Base-by-base conservation (phyloP, 2,888 invertebrate species). In the Ecdyonurus torrentis region DNA sequence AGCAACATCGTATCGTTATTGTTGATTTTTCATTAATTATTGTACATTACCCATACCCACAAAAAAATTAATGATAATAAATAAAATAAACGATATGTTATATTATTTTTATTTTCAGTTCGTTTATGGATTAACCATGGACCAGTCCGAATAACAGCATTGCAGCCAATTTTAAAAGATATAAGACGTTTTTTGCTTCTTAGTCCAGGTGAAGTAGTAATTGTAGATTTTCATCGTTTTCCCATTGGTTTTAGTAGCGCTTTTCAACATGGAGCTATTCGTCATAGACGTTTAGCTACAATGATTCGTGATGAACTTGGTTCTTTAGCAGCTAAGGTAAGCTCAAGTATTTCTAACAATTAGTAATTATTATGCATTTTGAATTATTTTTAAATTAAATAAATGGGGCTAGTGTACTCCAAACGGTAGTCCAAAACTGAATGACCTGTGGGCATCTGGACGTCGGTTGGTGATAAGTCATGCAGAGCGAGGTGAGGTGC, bases 141-240 rank as follows among this genome's bases (percentile, higher is more conserved):
- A 71, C 76, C 86, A 70, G 81, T 86, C 64, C 78, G 83, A 70
- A 80, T 90, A 64, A 81, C 83, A 69, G 86, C 85, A 61, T 74
- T 91, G 60, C 72, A 79, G 5, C 82, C 81, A 0, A 75, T 88
- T 25, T 74, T 89, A n/a, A 79, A 77, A 67, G 84, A 89, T 73
- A 81, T 91, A 18, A 80, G 80, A 68, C 78, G 78, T 58, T 91
- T 90, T 73, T 74, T 87, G 58, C 79, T 83, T 68, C 74, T 77
- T 52, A 84, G 89, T 0, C 83, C 77, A 15, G 77, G 81, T 65
- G 90, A 90, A 77, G 76, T 90, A 37, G 78, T 91, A 10, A 82
- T 92, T 65, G 74, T 92, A 60, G 91, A 92, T 70, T 87, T 92
- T 59, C 90, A 91, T 70, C 83, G 89, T 65, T 90, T 91, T 73